Evolutionary conservation across 2,797 vertebrate genomes (phyloP), one percentile per base, ranked within the genome.

Genomic region (Fringilla coelebs): DNA sequence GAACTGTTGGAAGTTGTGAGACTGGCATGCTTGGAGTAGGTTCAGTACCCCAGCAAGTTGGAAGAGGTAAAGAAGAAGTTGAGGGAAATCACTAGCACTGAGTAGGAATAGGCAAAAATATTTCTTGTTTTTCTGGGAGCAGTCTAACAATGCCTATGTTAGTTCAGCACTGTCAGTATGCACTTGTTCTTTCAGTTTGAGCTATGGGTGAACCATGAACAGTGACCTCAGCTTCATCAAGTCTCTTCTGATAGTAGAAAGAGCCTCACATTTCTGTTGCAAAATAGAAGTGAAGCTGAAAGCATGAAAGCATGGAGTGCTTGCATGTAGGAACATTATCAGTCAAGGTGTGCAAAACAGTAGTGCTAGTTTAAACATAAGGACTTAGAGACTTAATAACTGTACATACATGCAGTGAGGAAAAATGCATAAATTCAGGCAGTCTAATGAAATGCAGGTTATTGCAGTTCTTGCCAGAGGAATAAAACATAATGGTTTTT

Each of bases 331-430:
- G 19, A 78, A 15, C 4, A 0, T 63, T 55, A 10, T 5, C 45
- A 17, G 4, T 58, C 13, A 20, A 41, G n/a, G 7, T 43, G 24
- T 45, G 45, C 40, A 43, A 22, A 80, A 48, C 38, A 9, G 38
- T 9, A 41, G 20, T 8, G 6, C 17, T 72, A 31, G 22, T 52
- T 75, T 46, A 34, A 63, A 58, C 4, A 2, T 34, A 34, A 34
- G 13, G 29, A 57, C 36, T 28, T 31, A n/a, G 8, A 66, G 68
- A 22, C 8, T 11, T 38, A 17, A 16, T 2, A 86, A 52, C 7
- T 11, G 38, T 1, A 5, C 12, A n/a, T 75, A 51, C 4, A 1
- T 10, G 5, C 1, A 2, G 1, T 4, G 3, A 61, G 17, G 17
- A 41, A 68, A 38, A 85, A 45, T 9, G 15, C 11, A 2, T 73